phyloP scores from a whole-genome alignment of 2,113 vertebrate species.

The Oreochromis niloticus region DNA sequence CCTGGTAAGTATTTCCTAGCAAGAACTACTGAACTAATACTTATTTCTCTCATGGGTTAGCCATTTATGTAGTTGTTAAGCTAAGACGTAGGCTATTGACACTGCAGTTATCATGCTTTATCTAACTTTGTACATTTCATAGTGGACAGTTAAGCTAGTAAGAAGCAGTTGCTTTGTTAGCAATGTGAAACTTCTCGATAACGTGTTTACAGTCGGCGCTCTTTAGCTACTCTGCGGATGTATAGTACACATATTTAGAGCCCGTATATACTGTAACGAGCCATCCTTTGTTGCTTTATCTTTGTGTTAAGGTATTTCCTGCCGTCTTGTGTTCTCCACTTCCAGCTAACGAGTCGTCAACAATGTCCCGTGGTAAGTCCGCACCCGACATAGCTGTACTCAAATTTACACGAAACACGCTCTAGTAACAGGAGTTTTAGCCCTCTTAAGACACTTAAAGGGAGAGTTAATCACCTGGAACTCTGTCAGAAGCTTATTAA shows the following conservation, averaged over 20 bases:
- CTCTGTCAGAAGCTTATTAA: background rate
- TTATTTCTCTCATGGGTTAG: background rate
- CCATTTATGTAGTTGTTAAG: background rate
- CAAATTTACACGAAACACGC: background rate
- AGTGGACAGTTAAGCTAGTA: background rate
- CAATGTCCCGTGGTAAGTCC: slow-evolving; percentile 40
- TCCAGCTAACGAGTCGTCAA: background rate
- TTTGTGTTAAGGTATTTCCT: background rate
- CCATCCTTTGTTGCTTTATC: background rate
- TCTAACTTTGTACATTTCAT: too few species aligned
- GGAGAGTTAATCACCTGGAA: background rate
- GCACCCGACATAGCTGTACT: background rate
- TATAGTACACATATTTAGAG: background rate
- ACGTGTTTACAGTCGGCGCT: background rate
- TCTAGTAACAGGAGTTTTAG: background rate
- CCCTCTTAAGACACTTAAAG: too few species aligned
- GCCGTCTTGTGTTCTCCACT: background rate
- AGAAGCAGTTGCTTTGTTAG: background rate
- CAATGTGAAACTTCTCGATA: background rate
- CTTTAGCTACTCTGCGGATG: background rate
- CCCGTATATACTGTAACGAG: background rate
- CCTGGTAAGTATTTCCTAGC: background rate
- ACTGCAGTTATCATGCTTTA: background rate
- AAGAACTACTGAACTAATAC: too few species aligned
- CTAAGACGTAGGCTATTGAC: background rate